A percentile compares a stretch with the other conserved stretches of the same genome.
Conservation (phyloP, 2,113 vertebrate genomes). For the Aegithalos caudatus region DNA sequence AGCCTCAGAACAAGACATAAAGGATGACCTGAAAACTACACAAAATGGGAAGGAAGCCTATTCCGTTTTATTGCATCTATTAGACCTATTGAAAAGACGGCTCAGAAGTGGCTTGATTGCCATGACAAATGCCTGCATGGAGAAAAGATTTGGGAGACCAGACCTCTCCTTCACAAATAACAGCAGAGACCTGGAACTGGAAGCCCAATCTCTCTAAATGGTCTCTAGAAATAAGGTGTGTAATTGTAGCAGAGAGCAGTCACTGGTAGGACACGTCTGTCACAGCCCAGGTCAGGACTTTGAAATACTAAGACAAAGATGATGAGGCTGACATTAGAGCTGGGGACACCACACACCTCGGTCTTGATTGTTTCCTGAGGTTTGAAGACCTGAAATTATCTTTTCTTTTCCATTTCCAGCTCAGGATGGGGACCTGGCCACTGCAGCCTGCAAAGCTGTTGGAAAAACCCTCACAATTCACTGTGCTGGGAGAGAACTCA, state of each 20-base stretch:
- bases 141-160: not conserved
- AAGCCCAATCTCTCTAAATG: not conserved
- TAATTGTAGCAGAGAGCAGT: not conserved
- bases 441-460: not conserved
- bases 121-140: not conserved
- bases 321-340: not conserved
- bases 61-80: conserved; percentile 19
- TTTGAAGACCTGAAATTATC: not conserved
- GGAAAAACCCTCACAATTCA: not conserved
- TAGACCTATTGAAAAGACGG: conserved; percentile 23
- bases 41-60: not conserved
- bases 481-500: not conserved
- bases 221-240: not conserved
- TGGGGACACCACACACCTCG: not conserved
- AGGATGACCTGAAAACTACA: conserved; percentile 17
- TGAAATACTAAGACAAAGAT: not conserved
- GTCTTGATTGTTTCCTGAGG: not conserved
- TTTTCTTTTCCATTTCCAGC: not conserved
- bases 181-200: not conserved
- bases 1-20: not conserved
- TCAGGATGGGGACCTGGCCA: not conserved
- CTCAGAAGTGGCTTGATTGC: conserved; percentile 17
- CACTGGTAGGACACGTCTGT: not conserved
- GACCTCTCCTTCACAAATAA: conserved; percentile 13
- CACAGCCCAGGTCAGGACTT: not conserved